Evolutionary conservation across 2,113 vertebrate genomes (phyloP).

Genomic region (Paramisgurnus dabryanus): DNA sequence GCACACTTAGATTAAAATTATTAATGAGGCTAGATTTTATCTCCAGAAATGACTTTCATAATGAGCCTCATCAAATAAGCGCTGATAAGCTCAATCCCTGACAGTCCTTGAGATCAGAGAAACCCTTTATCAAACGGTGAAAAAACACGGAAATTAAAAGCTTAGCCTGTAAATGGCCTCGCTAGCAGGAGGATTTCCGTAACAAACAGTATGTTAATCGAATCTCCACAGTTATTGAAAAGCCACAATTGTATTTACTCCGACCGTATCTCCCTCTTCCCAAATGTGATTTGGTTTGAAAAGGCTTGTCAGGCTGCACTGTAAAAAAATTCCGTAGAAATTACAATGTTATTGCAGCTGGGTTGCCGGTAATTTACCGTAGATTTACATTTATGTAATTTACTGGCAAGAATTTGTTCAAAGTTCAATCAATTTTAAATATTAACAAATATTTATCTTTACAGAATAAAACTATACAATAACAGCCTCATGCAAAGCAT

Average conservation of each 20-base stretch:
- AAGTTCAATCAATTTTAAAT: too few relatives aligned
- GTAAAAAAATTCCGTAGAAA: too few relatives aligned
- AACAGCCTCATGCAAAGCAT: too few relatives aligned
- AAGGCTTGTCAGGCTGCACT: slow-evolving; percentile 37
- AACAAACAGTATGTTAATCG: slow-evolving; percentile 58
- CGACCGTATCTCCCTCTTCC: slow-evolving; percentile 49
- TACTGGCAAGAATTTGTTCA: too few relatives aligned
- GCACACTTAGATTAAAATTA: background rate
- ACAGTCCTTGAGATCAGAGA: slow-evolving; percentile 9
- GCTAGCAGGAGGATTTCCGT: slow-evolving; percentile 47
- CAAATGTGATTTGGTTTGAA: slow-evolving; percentile 61
- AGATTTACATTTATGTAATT: too few relatives aligned
- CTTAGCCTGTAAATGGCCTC: slow-evolving; percentile 52
- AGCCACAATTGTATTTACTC: slow-evolving; percentile 54
- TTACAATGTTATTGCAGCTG: too few relatives aligned
- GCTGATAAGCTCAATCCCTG: slow-evolving; percentile 24
- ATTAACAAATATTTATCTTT: too few relatives aligned
- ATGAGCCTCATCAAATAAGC: slow-evolving; percentile 22
- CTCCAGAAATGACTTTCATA: slow-evolving; percentile 23
- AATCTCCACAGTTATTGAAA: slow-evolving; percentile 61
- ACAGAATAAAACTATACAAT: too few relatives aligned
- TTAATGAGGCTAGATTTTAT: slow-evolving; percentile 31
- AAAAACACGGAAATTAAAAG: slow-evolving; percentile 60
- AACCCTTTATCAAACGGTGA: slow-evolving; percentile 39
- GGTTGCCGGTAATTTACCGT: too few relatives aligned